These are phyloP conservation scores for Orbicella faveolata DNA, from an alignment of 64 coral and sea anemone genomes.

Conservation along the genomic window DNA sequence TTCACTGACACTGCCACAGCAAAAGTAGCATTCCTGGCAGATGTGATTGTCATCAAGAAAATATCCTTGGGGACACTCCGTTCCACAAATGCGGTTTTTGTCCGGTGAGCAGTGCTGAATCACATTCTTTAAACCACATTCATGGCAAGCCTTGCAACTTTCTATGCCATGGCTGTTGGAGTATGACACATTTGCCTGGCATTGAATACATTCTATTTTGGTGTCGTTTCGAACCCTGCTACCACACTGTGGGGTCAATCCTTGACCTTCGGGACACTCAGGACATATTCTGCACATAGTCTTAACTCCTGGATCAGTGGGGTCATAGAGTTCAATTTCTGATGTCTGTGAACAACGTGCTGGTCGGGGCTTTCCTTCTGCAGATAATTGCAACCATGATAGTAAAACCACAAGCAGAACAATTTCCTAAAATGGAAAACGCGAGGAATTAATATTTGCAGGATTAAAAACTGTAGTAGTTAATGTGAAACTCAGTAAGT, in stretches of 20 bases:
- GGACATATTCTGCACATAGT: background rate
- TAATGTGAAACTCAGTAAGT: too few species aligned
- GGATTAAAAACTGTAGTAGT: too few species aligned
- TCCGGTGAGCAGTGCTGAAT: background rate
- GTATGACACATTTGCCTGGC: background rate
- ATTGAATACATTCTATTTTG: background rate
- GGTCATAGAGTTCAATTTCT: background rate
- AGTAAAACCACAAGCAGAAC: too few species aligned
- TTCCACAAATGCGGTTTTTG: constrained; percentile 1
- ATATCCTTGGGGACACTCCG: background rate
- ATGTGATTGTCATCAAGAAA: background rate
- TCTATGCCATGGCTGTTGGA: background rate
- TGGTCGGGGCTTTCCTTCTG: background rate
- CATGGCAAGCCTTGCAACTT: constrained; percentile 11
- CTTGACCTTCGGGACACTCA: constrained; percentile 5
- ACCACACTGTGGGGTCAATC: constrained; percentile 15
- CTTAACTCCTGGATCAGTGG: too few species aligned
- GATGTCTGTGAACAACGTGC: background rate
- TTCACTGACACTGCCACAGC: background rate
- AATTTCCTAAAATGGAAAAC: too few species aligned
- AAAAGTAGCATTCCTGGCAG: background rate
- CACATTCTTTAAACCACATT: background rate
- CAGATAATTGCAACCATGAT: too few species aligned
- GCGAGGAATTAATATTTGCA: too few species aligned
- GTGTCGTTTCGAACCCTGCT: background rate